Conservation (phyloP, 2,113 vertebrate species). For the Oncorhynchus mykiss region DNA sequence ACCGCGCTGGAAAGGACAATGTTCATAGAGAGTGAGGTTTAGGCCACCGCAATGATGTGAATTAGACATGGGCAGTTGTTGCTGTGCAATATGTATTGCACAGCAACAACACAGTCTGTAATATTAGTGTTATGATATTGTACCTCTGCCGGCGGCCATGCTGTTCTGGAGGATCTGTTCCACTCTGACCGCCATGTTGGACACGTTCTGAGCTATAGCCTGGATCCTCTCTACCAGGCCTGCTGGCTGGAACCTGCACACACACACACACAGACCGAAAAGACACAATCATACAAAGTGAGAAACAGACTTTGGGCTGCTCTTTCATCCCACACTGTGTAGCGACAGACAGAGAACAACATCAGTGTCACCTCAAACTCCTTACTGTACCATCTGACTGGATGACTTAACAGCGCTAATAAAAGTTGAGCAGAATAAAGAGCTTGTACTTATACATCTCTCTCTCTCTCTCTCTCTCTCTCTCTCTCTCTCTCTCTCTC, state of each 20-base stretch:
- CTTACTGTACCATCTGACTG: not conserved
- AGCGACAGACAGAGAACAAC: not conserved
- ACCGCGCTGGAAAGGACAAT: too few species aligned
- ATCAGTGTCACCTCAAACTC: not conserved
- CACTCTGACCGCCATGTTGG: constrained; percentile 89
- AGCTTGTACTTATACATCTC: not conserved
- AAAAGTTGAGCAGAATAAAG: not conserved
- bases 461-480: not conserved
- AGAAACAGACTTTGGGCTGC: not conserved
- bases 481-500: constrained; percentile 5
- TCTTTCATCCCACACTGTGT: constrained; percentile 9
- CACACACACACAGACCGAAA: constrained; percentile 12
- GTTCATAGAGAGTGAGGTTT: too few species aligned
- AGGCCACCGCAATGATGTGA: too few species aligned
- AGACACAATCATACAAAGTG: not conserved
- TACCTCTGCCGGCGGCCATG: constrained; percentile 83
- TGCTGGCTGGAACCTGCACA: constrained; percentile 79
- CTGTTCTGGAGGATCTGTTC: constrained; percentile 93
- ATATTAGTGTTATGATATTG: not conserved
- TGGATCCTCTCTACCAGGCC: constrained; percentile 93
- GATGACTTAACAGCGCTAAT: not conserved
- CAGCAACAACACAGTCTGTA: not conserved
- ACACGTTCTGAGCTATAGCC: constrained; percentile 96
- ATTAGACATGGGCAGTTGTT: too few species aligned
- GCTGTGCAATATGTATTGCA: not conserved